Percentiles rank a stretch among this genome's conserved stretches.
Evolutionary conservation across 1,140 invertebrate genomes (phyloP).

Genomic region (Ceratina japonica): DNA sequence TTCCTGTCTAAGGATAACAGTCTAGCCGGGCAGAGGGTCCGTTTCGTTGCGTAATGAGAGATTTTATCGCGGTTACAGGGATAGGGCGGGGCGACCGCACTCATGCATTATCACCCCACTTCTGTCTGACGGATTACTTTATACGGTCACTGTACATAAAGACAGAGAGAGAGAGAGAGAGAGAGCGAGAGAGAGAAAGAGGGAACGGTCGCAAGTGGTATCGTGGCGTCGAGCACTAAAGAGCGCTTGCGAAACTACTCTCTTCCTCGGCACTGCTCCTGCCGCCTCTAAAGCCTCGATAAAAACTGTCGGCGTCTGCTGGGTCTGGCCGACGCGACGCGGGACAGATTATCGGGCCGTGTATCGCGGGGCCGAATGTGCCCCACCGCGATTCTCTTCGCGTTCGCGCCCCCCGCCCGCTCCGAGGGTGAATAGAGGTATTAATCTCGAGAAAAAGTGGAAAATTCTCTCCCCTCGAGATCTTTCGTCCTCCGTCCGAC

Average conservation of each 20-base stretch:
- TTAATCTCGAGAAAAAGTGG: no score
- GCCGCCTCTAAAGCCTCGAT: conserved; percentile 48
- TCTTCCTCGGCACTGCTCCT: conserved; percentile 49
- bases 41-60: conserved; percentile 77
- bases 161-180: conserved; percentile 17
- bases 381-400: conserved; percentile 17
- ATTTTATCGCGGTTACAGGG: conserved; percentile 76
- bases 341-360: conserved; percentile 45
- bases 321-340: conserved; percentile 19
- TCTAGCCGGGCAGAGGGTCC: conserved; percentile 72
- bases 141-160: conserved; percentile 66
- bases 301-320: conserved; percentile 62
- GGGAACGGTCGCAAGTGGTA: conserved; percentile 23
- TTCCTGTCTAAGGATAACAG: conserved; percentile 68
- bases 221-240: conserved; percentile 60
- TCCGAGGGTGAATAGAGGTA: neutral
- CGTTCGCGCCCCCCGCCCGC: neutral
- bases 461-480: no score
- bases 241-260: conserved; percentile 64
- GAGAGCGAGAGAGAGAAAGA: conserved; percentile 10
- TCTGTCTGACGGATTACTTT: conserved; percentile 74
- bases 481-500: no score
- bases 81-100: conserved; percentile 76
- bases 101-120: conserved; percentile 75
- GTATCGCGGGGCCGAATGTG: conserved; percentile 5